Percentiles rank a stretch among this genome's conserved stretches.
These are phyloP conservation scores for Eurosta solidaginis DNA, from an alignment of 1,140 invertebrate species.

Conservation along the genomic window DNA sequence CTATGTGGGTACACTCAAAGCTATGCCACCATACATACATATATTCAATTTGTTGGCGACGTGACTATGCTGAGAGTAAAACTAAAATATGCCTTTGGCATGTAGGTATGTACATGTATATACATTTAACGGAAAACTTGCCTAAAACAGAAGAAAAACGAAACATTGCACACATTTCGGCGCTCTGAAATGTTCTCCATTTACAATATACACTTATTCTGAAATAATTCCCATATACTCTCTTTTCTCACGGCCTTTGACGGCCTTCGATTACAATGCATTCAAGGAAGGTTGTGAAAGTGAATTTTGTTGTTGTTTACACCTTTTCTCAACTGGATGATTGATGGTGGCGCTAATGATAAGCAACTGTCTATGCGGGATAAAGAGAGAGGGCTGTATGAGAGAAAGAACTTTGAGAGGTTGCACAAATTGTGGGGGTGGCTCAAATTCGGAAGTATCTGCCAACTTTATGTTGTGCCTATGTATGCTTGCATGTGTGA, in stretches of 20 bases:
- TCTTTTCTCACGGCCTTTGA: slow-evolving; percentile 4
- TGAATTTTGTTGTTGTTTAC: neutral
- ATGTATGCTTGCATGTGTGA: neutral
- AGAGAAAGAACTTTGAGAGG: neutral
- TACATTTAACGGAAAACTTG: neutral
- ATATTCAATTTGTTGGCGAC: neutral
- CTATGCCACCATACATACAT: neutral
- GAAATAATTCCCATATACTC: neutral
- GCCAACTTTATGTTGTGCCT: no score
- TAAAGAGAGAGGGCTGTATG: no score
- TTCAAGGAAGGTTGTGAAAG: slow-evolving; percentile 14
- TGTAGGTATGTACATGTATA: neutral
- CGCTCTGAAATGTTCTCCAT: neutral
- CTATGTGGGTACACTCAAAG: no score
- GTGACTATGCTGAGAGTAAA: neutral
- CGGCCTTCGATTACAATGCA: slow-evolving; percentile 20
- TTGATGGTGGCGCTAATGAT: neutral
- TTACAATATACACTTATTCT: neutral
- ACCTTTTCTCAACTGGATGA: neutral
- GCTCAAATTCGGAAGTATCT: no score
- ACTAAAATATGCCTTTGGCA: neutral
- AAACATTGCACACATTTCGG: neutral
- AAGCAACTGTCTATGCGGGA: no score
- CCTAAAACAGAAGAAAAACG: neutral
- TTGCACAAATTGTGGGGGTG: neutral